phyloP scores from a whole-genome alignment of 2,888 invertebrate species.

The Zygaena filipendulae region DNA sequence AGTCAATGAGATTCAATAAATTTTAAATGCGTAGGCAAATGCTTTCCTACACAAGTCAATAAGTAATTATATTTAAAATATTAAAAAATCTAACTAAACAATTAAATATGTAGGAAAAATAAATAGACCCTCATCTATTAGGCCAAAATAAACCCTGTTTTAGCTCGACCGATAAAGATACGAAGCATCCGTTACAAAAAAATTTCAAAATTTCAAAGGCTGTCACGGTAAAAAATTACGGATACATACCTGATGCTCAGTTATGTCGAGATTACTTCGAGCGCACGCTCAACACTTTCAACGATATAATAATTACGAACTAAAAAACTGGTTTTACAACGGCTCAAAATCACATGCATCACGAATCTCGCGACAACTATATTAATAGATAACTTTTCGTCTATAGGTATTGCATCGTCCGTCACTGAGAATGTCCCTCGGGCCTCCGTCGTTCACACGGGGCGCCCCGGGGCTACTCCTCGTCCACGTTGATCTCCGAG shows the following conservation, averaged over 20 bases:
- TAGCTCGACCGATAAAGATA: conserved; percentile 27
- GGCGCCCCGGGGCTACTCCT: conserved; percentile 48
- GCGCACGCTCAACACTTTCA: conserved; percentile 49
- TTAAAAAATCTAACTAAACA: too few relatives aligned
- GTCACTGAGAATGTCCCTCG: conserved; percentile 32
- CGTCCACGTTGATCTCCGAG: conserved; percentile 64
- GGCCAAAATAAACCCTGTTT: conserved; percentile 49
- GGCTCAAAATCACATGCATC: conserved; percentile 47
- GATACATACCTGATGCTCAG: conserved; percentile 53
- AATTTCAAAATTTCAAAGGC: too few relatives aligned
- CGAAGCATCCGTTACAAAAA: too few relatives aligned
- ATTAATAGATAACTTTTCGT: conserved; percentile 37
- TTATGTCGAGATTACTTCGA: conserved; percentile 34
- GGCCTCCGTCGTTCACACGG: conserved; percentile 11
- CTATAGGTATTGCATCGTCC: conserved; percentile 35
- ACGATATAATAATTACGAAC: conserved; percentile 35
- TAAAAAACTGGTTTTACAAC: conserved; percentile 41
- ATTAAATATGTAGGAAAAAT: too few relatives aligned
- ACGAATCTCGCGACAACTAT: conserved; percentile 38
- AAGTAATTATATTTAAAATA: too few relatives aligned
- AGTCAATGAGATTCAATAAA: too few relatives aligned
- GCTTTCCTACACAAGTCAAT: too few relatives aligned
- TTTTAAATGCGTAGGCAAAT: too few relatives aligned
- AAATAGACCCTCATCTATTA: too few relatives aligned
- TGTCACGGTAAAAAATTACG: conserved; percentile 26